Conservation (phyloP, 2,113 vertebrate genomes). For the Rhombomys opimus region DNA sequence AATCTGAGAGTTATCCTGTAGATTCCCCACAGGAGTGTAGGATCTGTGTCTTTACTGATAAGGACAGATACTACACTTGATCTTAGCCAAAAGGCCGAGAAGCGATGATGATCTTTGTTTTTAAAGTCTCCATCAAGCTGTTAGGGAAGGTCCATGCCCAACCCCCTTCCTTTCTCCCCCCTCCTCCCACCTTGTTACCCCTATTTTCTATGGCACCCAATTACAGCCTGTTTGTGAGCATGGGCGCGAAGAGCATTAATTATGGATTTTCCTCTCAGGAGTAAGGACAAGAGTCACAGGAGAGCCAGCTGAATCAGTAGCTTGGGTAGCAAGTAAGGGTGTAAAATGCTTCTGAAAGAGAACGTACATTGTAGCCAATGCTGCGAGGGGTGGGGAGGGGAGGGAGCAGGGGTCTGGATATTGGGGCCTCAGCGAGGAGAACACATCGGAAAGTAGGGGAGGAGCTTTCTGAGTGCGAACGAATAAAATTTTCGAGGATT, state of each 20-base stretch:
- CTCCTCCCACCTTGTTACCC: neutral
- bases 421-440: neutral
- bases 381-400: neutral
- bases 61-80: too few relatives aligned
- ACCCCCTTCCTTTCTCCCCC: neutral
- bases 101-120: neutral
- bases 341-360: neutral
- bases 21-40: neutral
- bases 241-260: neutral
- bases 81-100: too few relatives aligned
- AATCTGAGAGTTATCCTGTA: neutral
- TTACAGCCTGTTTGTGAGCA: neutral
- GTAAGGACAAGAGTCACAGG: constrained; percentile 26
- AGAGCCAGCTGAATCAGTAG: neutral
- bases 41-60: neutral
- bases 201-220: too few relatives aligned
- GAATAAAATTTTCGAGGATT: neutral
- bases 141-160: neutral
- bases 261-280: constrained; percentile 15
- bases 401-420: neutral
- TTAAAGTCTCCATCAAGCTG: neutral
- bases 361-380: neutral
- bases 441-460: neutral
- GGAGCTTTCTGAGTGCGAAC: neutral
- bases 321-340: neutral